Evolutionary conservation across 2,888 invertebrate genomes (phyloP).

Genomic region (Leptopilina myrica): DNA sequence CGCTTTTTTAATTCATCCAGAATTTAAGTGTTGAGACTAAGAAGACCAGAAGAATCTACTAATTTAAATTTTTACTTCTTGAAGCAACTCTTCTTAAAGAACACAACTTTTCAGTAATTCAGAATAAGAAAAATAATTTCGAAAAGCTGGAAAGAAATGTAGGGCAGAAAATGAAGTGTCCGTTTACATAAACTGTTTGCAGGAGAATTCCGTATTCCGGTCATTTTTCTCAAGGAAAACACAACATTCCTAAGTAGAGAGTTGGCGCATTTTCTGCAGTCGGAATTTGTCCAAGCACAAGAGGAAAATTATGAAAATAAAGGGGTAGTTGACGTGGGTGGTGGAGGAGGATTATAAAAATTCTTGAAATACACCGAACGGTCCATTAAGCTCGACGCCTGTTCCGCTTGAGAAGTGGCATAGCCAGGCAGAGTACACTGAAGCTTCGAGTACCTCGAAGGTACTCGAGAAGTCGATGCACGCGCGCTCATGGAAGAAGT

Average conservation of each 20-base stretch:
- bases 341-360: constrained; percentile 19
- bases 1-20: too few relatives aligned
- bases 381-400: constrained; percentile 37
- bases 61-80: too few relatives aligned
- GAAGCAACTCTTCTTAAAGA: too few relatives aligned
- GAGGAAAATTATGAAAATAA: constrained; percentile 33
- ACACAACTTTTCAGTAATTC: too few relatives aligned
- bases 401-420: constrained; percentile 35
- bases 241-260: background rate
- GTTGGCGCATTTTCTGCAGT: constrained; percentile 20
- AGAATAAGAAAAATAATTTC: too few relatives aligned
- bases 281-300: constrained; percentile 29
- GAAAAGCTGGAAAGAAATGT: too few relatives aligned
- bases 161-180: too few relatives aligned
- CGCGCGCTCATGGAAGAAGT: constrained; percentile 34
- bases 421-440: background rate
- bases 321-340: background rate
- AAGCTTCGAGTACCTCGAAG: constrained; percentile 25
- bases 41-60: too few relatives aligned
- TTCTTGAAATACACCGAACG: constrained; percentile 30
- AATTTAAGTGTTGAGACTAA: too few relatives aligned
- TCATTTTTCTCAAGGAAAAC: constrained; percentile 11
- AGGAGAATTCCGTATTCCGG: constrained; percentile 12
- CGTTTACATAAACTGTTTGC: background rate
- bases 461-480: constrained; percentile 35